Evolutionary conservation across 2,797 vertebrate genomes (phyloP).

Genomic region (Alectoris magna): DNA sequence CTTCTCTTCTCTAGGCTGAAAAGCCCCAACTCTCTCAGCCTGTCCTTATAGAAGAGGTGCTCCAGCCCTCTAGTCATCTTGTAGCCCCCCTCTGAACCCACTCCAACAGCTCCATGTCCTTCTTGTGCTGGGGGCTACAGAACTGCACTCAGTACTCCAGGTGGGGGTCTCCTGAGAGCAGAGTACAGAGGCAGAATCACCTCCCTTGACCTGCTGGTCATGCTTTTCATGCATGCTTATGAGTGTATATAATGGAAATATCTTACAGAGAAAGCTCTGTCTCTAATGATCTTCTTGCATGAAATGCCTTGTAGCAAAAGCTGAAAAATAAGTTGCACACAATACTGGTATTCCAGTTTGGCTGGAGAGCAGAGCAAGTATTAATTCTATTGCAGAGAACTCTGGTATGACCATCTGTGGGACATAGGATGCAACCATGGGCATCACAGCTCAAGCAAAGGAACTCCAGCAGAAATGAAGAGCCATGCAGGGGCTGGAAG

Average conservation of each 20-base stretch:
- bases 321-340: background rate
- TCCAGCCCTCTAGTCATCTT: too few species aligned
- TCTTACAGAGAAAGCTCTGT: background rate
- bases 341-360: background rate
- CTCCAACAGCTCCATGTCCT: too few species aligned
- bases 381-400: background rate
- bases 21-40: too few species aligned
- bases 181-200: too few species aligned
- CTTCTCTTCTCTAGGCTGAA: too few species aligned
- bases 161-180: too few species aligned
- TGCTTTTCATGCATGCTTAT: too few species aligned
- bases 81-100: too few species aligned
- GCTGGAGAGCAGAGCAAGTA: background rate
- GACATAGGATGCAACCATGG: background rate
- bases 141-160: too few species aligned
- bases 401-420: background rate
- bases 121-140: too few species aligned
- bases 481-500: background rate
- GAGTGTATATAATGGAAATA: background rate
- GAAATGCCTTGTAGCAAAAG: conserved; percentile 13
- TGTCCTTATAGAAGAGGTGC: too few species aligned
- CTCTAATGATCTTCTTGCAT: background rate
- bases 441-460: background rate
- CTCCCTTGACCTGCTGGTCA: too few species aligned
- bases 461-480: background rate